Evolutionary conservation across 92 coral and sea anemone species (phyloP).

Genomic region (Zoanthus solanderi): DNA sequence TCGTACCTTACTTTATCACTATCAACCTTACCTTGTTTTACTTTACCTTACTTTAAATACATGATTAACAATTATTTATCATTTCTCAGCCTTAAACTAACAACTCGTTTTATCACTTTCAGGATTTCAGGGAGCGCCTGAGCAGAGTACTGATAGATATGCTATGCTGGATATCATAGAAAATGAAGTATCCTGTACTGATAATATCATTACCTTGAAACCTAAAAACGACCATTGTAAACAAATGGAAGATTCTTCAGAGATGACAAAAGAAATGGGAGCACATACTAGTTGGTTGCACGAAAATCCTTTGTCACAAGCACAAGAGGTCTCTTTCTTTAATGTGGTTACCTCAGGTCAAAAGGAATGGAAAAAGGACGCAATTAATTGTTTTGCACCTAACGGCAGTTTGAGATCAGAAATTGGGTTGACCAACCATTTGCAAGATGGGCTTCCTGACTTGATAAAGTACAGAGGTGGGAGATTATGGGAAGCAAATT

Average conservation of each 20-base stretch:
- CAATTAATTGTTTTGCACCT: too few relatives aligned
- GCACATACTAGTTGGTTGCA: constrained; percentile 11
- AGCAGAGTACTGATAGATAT: neutral
- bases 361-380: neutral
- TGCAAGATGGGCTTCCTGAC: neutral
- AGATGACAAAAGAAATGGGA: neutral
- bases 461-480: neutral
- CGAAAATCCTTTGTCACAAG: neutral
- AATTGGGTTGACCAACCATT: neutral
- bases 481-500: neutral
- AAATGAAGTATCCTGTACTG: neutral
- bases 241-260: neutral
- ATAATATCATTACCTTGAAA: neutral
- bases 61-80: neutral
- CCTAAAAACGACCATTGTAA: neutral
- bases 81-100: neutral
- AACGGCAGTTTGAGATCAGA: neutral
- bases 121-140: neutral
- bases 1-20: neutral
- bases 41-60: neutral
- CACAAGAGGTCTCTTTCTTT: neutral
- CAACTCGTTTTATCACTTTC: neutral
- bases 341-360: neutral
- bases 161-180: neutral
- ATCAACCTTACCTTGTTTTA: neutral